Percentiles rank a stretch among this genome's conserved stretches.
These are phyloP conservation scores for Chiloscyllium punctatum DNA, from an alignment of 2,797 vertebrate genomes.

Conservation along the genomic window DNA sequence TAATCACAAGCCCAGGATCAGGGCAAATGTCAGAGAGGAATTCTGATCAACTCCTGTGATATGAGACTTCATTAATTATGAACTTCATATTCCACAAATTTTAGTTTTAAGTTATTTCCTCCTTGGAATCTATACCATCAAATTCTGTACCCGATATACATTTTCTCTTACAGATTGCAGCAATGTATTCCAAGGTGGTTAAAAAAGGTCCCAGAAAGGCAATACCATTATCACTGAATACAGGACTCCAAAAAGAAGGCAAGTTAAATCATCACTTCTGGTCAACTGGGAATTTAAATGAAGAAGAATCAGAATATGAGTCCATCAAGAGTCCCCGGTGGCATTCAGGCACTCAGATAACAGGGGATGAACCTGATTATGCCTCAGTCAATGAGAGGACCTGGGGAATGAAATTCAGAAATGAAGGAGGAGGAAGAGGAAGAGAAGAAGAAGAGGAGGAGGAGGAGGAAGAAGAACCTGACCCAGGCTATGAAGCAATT, in stretches of 20 bases:
- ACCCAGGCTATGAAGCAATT: slow-evolving; percentile 29
- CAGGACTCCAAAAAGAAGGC: neutral
- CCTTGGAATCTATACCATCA: neutral
- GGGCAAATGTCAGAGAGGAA: neutral
- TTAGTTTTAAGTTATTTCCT: neutral
- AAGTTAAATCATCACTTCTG: neutral
- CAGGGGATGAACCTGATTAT: neutral
- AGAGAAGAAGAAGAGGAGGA: neutral
- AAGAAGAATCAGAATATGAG: slow-evolving; percentile 24
- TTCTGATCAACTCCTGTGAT: neutral
- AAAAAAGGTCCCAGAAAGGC: neutral
- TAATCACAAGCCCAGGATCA: neutral
- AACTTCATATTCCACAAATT: neutral
- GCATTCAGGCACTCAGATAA: neutral
- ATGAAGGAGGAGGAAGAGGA: neutral
- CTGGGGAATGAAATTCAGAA: neutral
- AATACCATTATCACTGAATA: neutral
- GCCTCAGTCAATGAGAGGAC: neutral
- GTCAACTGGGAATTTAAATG: slow-evolving; percentile 9
- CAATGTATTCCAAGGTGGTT: slow-evolving; percentile 26
- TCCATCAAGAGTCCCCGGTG: slow-evolving; percentile 24
- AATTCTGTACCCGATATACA: neutral
- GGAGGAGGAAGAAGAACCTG: neutral
- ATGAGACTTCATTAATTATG: neutral
- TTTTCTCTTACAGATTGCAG: slow-evolving; percentile 26